Percentiles rank a stretch among this genome's conserved stretches.
Conservation (phyloP, 2,113 vertebrate species). For the Brachyhypopomus occidentalis region DNA sequence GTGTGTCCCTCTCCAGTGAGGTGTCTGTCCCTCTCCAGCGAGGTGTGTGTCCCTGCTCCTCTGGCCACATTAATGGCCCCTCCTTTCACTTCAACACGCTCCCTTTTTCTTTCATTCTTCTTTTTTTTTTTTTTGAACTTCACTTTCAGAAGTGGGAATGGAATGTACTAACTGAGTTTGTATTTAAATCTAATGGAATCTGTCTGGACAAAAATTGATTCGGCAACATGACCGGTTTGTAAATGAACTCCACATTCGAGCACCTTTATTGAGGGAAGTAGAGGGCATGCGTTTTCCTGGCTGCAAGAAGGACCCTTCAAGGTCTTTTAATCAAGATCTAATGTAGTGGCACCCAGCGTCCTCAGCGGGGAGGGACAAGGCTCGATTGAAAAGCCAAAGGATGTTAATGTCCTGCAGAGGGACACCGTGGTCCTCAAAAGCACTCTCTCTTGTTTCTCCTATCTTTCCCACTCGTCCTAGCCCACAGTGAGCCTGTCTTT, state of each 20-base stretch:
- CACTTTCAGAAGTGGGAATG: slow-evolving; percentile 53
- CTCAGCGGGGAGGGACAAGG: slow-evolving; percentile 21
- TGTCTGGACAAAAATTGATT: slow-evolving; percentile 65
- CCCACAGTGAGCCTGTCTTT: neutral
- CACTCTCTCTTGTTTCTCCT: neutral
- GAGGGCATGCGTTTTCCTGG: slow-evolving; percentile 39
- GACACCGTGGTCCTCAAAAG: neutral
- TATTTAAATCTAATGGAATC: slow-evolving; percentile 68
- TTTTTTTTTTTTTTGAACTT: slow-evolving; percentile 56
- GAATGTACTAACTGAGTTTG: slow-evolving; percentile 63
- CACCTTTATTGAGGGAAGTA: slow-evolving; percentile 27
- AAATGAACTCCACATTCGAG: slow-evolving; percentile 60
- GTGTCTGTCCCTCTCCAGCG: slow-evolving; percentile 52
- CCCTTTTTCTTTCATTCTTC: slow-evolving; percentile 43
- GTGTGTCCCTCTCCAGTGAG: slow-evolving; percentile 6
- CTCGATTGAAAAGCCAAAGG: slow-evolving; percentile 45
- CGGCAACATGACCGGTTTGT: slow-evolving; percentile 55
- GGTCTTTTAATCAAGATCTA: slow-evolving; percentile 60
- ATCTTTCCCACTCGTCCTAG: neutral
- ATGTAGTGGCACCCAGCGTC: slow-evolving; percentile 31
- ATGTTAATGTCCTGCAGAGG: slow-evolving; percentile 42
- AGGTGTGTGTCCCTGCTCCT: slow-evolving; percentile 53
- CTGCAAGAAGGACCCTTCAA: slow-evolving; percentile 41
- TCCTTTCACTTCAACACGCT: slow-evolving; percentile 59
- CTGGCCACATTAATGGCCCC: slow-evolving; percentile 60